Conservation (phyloP, 30 jellyfish, hydroid and myxozoan species). For the Chironex yamaguchii region DNA sequence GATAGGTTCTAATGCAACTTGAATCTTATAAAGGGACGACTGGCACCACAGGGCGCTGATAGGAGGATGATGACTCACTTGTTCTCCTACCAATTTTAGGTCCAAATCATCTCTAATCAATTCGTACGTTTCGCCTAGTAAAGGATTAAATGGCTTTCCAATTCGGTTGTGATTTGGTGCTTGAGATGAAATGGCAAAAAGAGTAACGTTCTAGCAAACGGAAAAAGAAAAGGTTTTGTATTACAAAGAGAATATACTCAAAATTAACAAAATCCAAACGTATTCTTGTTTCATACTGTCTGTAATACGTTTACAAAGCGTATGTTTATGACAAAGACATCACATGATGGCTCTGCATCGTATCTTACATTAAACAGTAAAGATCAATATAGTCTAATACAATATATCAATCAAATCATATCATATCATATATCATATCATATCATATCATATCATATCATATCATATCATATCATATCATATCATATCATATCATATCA, state of each 20-base stretch:
- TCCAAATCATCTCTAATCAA: slow-evolving; percentile 88
- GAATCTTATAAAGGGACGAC: slow-evolving; percentile 67
- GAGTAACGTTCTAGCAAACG: slow-evolving; percentile 73
- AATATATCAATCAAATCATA: no score
- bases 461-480: no score
- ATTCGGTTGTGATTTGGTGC: slow-evolving; percentile 85
- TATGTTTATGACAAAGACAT: no score
- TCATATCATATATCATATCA: no score
- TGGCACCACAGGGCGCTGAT: slow-evolving; percentile 89
- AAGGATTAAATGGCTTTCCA: slow-evolving; percentile 96
- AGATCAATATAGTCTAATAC: no score
- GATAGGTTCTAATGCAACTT: slow-evolving; percentile 84
- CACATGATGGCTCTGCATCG: no score
- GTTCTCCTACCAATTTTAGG: slow-evolving; percentile 78
- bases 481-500: no score
- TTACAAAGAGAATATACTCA: neutral
- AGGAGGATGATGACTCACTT: slow-evolving; percentile 99
- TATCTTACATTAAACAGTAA: no score
- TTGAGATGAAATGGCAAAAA: slow-evolving; percentile 86
- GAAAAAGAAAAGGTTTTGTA: neutral
- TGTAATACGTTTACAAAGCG: no score
- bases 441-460: no score
- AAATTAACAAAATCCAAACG: no score
- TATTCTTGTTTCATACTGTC: no score
- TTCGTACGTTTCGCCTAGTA: slow-evolving; percentile 95